These are phyloP conservation scores for Phoronis australis DNA, from an alignment of 2,888 invertebrate genomes.

Conservation along the genomic window DNA sequence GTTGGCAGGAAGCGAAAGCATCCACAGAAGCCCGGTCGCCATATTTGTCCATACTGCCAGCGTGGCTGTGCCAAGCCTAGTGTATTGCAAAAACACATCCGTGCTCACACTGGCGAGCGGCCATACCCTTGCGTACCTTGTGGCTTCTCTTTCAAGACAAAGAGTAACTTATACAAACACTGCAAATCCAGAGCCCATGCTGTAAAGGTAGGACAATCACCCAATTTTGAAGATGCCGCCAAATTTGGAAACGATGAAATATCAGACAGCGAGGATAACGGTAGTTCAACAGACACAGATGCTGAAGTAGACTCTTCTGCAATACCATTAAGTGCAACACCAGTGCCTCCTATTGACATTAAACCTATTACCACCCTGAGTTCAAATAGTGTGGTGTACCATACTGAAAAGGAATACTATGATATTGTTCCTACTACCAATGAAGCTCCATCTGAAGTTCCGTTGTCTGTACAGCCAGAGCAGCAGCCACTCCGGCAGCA, in stretches of 20 bases:
- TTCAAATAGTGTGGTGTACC: background rate
- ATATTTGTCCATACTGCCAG: constrained; percentile 83
- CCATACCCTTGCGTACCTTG: constrained; percentile 85
- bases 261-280: background rate
- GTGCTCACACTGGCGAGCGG: constrained; percentile 87
- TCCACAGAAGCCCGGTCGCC: constrained; percentile 59
- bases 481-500: background rate
- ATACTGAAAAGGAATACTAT: background rate
- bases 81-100: constrained; percentile 87
- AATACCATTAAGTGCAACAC: background rate
- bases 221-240: constrained; percentile 4
- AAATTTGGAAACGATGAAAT: constrained; percentile 9
- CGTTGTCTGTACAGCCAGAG: background rate
- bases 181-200: constrained; percentile 58
- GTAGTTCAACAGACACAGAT: constrained; percentile 2
- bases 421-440: background rate
- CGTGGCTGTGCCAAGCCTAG: constrained; percentile 87
- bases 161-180: constrained; percentile 88
- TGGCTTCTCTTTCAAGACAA: constrained; percentile 89
- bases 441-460: background rate
- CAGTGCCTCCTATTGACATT: background rate
- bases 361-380: background rate
- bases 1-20: constrained; percentile 1
- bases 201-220: constrained; percentile 20
- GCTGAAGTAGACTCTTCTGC: constrained; percentile 11